phyloP scores from a whole-genome alignment of 2,113 vertebrate genomes.

The Ophiodon elongatus region DNA sequence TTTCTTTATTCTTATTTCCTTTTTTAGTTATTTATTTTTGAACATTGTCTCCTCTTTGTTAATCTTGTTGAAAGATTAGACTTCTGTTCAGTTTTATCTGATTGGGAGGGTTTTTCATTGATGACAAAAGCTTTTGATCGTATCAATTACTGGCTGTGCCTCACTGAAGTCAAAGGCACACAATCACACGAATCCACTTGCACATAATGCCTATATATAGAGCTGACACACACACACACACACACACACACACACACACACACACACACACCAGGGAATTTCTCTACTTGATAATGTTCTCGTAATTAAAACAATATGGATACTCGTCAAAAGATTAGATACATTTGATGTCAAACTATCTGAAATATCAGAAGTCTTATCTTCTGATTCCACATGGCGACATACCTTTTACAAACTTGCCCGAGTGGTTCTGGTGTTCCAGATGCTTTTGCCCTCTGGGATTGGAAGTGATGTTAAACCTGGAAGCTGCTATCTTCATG shows the following conservation, averaged over 20 bases:
- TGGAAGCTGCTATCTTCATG: constrained; percentile 45
- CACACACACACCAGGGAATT: not conserved
- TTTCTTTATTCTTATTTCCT: not conserved
- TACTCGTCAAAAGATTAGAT: not conserved
- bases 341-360: constrained; percentile 12
- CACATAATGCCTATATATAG: constrained; percentile 7
- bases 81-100: constrained; percentile 76
- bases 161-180: constrained; percentile 42
- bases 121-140: constrained; percentile 79
- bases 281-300: constrained; percentile 1
- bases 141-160: constrained; percentile 73
- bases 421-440: constrained; percentile 14
- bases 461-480: constrained; percentile 25
- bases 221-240: not conserved
- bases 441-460: constrained; percentile 36
- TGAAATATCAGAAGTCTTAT: constrained; percentile 12
- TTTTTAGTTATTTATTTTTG: constrained; percentile 48
- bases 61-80: constrained; percentile 81
- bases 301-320: constrained; percentile 14
- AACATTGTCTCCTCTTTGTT: constrained; percentile 66
- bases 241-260: not conserved
- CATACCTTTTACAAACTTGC: constrained; percentile 21
- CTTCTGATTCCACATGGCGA: constrained; percentile 18
- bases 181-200: constrained; percentile 25
- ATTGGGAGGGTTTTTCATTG: constrained; percentile 77